Percentiles rank a stretch among this genome's conserved stretches.
Conservation (phyloP, 2,113 vertebrate genomes). For the Delphinapterus leucas region DNA sequence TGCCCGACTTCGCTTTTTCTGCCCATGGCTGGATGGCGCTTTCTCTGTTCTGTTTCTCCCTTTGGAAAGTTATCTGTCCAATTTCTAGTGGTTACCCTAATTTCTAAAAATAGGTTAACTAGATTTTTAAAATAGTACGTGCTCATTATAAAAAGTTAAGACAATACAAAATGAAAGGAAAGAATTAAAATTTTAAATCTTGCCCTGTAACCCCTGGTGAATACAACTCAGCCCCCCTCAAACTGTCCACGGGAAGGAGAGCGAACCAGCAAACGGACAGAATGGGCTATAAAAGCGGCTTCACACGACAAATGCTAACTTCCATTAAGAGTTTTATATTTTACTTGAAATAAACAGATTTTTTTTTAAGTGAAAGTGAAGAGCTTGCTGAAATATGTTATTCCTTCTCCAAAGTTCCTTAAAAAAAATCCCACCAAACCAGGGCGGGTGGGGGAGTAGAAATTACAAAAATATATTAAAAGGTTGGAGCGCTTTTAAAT, state of each 20-base stretch:
- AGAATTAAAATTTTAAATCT: not conserved
- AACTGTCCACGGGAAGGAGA: too few species aligned
- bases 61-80: not conserved
- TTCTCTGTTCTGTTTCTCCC: not conserved
- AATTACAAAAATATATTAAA: not conserved
- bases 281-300: accelerated
- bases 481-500: accelerated
- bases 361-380: not conserved
- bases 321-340: not conserved
- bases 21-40: not conserved
- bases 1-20: not conserved
- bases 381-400: not conserved
- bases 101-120: constrained; percentile 36
- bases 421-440: not conserved
- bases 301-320: accelerated
- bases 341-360: not conserved
- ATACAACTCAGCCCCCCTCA: not conserved
- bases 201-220: accelerated
- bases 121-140: not conserved
- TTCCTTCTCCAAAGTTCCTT: not conserved
- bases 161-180: not conserved
- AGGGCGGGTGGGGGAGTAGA: accelerated
- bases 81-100: not conserved
- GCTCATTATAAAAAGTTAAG: not conserved
- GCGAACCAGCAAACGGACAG: accelerated